A percentile compares a stretch with the other conserved stretches of the same genome.
Conservation (phyloP, 1,140 invertebrate genomes). For the Bombus pyrosoma region DNA sequence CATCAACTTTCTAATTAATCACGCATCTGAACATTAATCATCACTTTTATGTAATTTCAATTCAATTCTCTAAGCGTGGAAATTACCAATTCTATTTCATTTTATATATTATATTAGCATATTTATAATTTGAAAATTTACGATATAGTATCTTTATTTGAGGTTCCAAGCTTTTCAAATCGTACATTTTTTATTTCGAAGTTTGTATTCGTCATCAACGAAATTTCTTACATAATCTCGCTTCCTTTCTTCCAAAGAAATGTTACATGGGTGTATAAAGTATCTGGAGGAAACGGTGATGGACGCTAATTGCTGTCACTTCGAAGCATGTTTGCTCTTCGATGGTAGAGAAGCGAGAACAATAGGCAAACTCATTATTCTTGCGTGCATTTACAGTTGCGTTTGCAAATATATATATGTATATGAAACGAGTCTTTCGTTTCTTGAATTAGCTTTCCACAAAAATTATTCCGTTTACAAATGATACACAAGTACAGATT, state of each 20-base stretch:
- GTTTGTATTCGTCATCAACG: background rate
- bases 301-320: background rate
- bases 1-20: background rate
- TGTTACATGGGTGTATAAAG: background rate
- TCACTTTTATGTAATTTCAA: background rate
- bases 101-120: background rate
- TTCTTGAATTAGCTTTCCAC: no score
- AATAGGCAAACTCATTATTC: slow-evolving; percentile 6
- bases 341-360: background rate
- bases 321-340: background rate
- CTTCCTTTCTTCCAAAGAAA: background rate
- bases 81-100: background rate
- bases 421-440: no score
- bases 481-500: no score
- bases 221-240: background rate
- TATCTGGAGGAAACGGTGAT: background rate
- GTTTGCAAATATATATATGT: background rate
- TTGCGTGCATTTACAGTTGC: background rate
- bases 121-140: background rate
- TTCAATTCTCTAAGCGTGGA: background rate
- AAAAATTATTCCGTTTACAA: no score
- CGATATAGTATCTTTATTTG: background rate
- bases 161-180: background rate
- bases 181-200: background rate
- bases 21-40: background rate